Conservation (phyloP, 2,797 vertebrate species). For the Oryzias dopingdopingensis region DNA sequence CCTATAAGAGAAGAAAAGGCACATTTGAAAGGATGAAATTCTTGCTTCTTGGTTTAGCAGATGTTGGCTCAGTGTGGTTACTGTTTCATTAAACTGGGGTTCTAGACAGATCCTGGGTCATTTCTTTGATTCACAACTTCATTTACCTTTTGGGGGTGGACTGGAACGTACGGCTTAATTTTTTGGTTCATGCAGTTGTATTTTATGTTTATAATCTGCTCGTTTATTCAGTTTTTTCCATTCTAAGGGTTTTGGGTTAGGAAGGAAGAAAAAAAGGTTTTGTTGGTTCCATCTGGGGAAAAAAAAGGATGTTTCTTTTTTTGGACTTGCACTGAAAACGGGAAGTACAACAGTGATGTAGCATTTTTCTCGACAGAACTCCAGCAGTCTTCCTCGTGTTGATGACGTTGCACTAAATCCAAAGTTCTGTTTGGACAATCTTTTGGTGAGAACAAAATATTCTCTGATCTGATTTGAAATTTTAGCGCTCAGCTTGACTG, state of each 20-base stretch:
- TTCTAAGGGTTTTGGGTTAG: conserved; percentile 47
- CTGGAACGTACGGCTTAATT: conserved; percentile 49
- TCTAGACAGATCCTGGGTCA: conserved; percentile 37
- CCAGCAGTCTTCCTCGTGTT: conserved; percentile 84
- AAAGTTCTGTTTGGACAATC: conserved; percentile 77
- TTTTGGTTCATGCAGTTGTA: conserved; percentile 64
- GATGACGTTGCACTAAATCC: conserved; percentile 90
- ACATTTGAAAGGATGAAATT: conserved; percentile 52
- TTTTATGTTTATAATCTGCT: conserved; percentile 63
- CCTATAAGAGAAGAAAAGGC: conserved; percentile 30
- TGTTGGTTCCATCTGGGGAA: conserved; percentile 58
- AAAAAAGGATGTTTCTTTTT: conserved; percentile 31
- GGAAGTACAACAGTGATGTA: conserved; percentile 68
- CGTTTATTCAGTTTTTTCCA: conserved; percentile 25
- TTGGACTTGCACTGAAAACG: conserved; percentile 72
- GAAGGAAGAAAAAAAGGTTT: conserved; percentile 58
- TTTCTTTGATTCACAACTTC: conserved; percentile 46
- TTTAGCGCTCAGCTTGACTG: conserved; percentile 7
- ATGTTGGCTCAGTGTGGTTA: conserved; percentile 11
- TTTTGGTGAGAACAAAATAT: conserved; percentile 64
- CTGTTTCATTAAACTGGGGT: conserved; percentile 16
- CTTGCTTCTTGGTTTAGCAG: conserved; percentile 41
- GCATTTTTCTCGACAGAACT: conserved; percentile 68
- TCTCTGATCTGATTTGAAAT: conserved; percentile 30
- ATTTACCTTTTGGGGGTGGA: conserved; percentile 41